These are phyloP conservation scores for Phytoseiulus persimilis DNA, from an alignment of 2,888 invertebrate species.

Conservation along the genomic window DNA sequence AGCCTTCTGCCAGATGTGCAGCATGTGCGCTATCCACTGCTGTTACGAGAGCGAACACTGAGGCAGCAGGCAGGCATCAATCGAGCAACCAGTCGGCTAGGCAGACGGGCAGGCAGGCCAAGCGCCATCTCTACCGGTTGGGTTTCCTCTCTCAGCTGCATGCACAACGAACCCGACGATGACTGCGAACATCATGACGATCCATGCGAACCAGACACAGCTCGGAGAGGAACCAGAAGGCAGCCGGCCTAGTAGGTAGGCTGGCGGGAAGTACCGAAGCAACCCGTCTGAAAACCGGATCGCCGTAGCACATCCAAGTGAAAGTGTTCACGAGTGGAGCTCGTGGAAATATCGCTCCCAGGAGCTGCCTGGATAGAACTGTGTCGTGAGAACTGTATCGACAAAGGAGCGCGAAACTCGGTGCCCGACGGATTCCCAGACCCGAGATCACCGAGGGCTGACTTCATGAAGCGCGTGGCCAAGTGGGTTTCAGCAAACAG, in stretches of 20 bases:
- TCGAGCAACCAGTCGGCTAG: not conserved
- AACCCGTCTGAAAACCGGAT: not conserved
- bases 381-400: not conserved
- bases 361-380: not conserved
- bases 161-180: not conserved
- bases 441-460: not conserved
- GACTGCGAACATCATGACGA: not conserved
- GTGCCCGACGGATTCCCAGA: no score
- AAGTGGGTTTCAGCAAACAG: not conserved
- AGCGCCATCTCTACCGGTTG: not conserved
- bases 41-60: not conserved
- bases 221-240: not conserved
- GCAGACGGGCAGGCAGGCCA: not conserved
- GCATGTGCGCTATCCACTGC: not conserved
- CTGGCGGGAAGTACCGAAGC: not conserved
- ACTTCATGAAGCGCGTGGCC: not conserved
- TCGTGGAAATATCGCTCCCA: not conserved
- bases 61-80: not conserved
- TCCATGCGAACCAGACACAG: not conserved
- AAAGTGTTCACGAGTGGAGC: not conserved
- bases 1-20: slow-evolving; percentile 5
- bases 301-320: not conserved
- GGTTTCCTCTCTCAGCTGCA: slow-evolving; percentile 5
- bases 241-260: not conserved
- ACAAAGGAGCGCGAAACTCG: not conserved